Evolutionary conservation across 1,140 invertebrate species (phyloP).

Genomic region (Drosophila jambulina): DNA sequence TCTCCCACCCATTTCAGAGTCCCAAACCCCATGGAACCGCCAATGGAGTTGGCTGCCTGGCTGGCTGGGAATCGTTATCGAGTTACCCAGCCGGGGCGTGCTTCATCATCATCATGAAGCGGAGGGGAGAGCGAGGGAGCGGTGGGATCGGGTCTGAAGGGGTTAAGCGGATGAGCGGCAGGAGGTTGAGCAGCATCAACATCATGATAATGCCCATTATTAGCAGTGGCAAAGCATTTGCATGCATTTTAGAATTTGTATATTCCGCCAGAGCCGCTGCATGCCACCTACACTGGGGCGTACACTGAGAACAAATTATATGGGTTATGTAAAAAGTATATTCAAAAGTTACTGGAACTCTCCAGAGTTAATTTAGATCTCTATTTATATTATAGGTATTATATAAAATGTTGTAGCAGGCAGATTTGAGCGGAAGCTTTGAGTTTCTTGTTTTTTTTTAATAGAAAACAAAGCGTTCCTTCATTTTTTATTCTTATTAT

Average conservation of each 20-base stretch:
- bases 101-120: slow-evolving; percentile 23
- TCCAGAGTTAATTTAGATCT: too few species aligned
- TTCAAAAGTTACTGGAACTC: not conserved
- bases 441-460: too few species aligned
- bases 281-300: slow-evolving; percentile 6
- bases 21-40: slow-evolving; percentile 14
- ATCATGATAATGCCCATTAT: slow-evolving; percentile 80
- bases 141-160: not conserved
- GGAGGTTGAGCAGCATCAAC: slow-evolving; percentile 38
- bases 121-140: too few species aligned
- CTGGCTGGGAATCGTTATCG: slow-evolving; percentile 71
- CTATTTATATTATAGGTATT: not conserved
- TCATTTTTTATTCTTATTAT: not conserved
- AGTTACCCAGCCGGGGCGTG: slow-evolving; percentile 45
- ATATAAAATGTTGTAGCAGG: not conserved
- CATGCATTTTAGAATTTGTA: slow-evolving; percentile 71
- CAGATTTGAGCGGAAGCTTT: too few species aligned
- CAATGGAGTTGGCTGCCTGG: slow-evolving; percentile 35
- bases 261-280: slow-evolving; percentile 42
- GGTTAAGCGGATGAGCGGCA: slow-evolving; percentile 7
- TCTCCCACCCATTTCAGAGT: not conserved
- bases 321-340: too few species aligned
- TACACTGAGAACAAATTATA: slow-evolving; percentile 23
- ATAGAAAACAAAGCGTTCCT: not conserved
- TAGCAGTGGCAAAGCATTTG: slow-evolving; percentile 71